Conservation (phyloP, 2,888 invertebrate genomes). For the Campoplex capitator region DNA sequence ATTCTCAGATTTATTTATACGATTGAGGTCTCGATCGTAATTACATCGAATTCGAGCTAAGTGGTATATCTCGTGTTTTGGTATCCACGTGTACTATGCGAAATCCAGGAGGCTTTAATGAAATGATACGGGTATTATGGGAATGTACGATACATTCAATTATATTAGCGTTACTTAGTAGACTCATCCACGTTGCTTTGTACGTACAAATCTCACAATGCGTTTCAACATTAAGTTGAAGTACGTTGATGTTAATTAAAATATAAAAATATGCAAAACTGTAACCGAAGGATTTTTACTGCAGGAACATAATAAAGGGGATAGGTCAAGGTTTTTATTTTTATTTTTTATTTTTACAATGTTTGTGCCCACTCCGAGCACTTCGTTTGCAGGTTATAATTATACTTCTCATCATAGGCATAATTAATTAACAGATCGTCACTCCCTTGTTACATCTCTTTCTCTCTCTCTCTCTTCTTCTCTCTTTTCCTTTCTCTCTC, state of each 20-base stretch:
- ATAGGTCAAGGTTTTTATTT: slow-evolving; percentile 11
- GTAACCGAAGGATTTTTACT: background rate
- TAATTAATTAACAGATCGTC: slow-evolving; percentile 64
- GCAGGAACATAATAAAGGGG: slow-evolving; percentile 22
- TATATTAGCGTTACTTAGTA: slow-evolving; percentile 61
- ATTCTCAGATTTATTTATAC: slow-evolving; percentile 25
- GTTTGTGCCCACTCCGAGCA: background rate
- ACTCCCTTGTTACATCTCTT: background rate
- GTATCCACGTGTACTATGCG: slow-evolving; percentile 18
- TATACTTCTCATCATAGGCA: background rate
- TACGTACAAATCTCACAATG: slow-evolving; percentile 3
- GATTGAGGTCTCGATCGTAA: slow-evolving; percentile 46
- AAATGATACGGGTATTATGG: slow-evolving; percentile 67
- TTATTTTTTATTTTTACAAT: background rate
- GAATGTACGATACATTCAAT: slow-evolving; percentile 63
- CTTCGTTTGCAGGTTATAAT: slow-evolving; percentile 37
- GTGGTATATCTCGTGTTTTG: slow-evolving; percentile 63
- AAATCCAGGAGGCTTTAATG: slow-evolving; percentile 59
- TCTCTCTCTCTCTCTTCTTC: background rate
- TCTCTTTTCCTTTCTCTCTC: background rate
- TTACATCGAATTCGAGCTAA: slow-evolving; percentile 49
- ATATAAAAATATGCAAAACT: background rate
- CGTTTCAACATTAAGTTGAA: background rate
- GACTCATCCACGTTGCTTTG: slow-evolving; percentile 30
- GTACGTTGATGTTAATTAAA: background rate